A percentile compares a stretch with the other conserved stretches of the same genome.
phyloP scores from a whole-genome alignment of 37 sponge, comb jelly and placozoan genomes.

The Haliclona indistincta region DNA sequence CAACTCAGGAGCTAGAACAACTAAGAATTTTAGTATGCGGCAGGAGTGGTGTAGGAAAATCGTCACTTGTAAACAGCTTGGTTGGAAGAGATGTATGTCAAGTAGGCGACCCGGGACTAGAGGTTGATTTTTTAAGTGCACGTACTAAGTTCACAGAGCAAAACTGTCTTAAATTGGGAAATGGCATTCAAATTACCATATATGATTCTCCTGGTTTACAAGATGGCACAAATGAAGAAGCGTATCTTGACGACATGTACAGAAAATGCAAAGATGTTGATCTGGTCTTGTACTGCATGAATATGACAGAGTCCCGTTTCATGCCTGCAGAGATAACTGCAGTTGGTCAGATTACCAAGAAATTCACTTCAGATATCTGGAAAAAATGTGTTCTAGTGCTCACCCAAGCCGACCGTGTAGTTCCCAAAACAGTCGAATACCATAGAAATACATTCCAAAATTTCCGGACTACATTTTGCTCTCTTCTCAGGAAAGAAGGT shows the following conservation, averaged over 20 bases:
- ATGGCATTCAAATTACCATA: not conserved
- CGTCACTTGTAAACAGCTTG: conserved; percentile 14
- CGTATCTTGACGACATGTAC: no score
- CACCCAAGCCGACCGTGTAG: conserved; percentile 13
- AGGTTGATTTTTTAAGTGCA: not conserved
- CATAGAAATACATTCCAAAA: not conserved
- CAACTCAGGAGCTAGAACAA: no score
- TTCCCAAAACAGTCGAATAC: not conserved
- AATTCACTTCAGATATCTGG: conserved; percentile 7
- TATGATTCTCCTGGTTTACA: no score
- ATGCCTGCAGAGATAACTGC: not conserved
- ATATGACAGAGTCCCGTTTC: conserved; percentile 5
- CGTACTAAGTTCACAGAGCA: not conserved
- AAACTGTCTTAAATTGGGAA: no score
- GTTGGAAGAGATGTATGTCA: conserved; percentile 4
- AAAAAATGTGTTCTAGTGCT: not conserved
- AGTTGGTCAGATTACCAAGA: conserved; percentile 1
- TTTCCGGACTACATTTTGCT: not conserved
- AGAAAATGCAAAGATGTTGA: conserved; percentile 1
- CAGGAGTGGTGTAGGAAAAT: conserved; percentile 25
- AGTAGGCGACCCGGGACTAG: conserved; percentile 2
- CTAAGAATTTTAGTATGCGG: conserved; percentile 12
- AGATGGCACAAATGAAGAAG: no score
- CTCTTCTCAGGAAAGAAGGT: not conserved
- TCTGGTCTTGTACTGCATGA: conserved; percentile 23